Evolutionary conservation across 2,797 vertebrate species (phyloP).

Genomic region (Falco peregrinus): DNA sequence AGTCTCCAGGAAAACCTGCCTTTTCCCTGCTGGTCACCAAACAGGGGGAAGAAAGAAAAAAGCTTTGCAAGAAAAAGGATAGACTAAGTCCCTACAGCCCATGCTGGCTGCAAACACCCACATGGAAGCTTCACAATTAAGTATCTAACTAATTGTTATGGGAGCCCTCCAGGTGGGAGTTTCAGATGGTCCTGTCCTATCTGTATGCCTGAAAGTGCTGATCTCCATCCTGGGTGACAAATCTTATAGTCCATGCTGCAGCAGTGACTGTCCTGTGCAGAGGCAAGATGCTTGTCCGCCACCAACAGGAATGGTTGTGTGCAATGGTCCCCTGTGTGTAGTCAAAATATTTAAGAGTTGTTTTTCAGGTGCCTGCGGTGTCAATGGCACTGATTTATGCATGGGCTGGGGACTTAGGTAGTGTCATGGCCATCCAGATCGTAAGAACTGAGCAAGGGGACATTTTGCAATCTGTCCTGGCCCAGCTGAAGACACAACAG

Average conservation of each 20-base stretch:
- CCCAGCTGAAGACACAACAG: not conserved
- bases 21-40: not conserved
- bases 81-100: not conserved
- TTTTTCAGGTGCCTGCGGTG: not conserved
- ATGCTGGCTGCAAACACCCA: not conserved
- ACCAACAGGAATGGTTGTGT: not conserved
- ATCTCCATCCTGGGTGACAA: not conserved
- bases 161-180: not conserved
- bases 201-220: not conserved
- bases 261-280: fast-evolving
- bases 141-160: not conserved
- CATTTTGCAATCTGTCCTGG: not conserved
- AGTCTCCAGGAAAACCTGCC: not conserved
- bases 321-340: not conserved
- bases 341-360: not conserved
- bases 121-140: not conserved
- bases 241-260: not conserved
- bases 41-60: not conserved
- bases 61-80: not conserved
- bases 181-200: not conserved
- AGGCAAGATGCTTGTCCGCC: not conserved
- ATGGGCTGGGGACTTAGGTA: not conserved
- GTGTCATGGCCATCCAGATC: not conserved
- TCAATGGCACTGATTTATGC: not conserved
- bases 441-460: not conserved